Base-by-base conservation (phyloP, 2,888 invertebrate genomes). In the Oligia fasciuncula region DNA sequence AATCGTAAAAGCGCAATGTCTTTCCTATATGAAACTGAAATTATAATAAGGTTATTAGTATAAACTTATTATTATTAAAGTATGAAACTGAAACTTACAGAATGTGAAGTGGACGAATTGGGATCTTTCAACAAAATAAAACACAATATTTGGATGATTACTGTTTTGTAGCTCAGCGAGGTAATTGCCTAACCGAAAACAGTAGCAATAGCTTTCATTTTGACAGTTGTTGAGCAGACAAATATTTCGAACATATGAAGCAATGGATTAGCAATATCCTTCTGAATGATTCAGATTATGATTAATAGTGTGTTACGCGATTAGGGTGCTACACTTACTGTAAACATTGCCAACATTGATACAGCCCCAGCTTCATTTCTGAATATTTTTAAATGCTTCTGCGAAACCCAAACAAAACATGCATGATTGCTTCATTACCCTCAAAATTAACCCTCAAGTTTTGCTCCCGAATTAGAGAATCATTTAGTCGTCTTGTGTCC, bases 41-140 rank as follows among this genome's bases (percentile, higher is more conserved):
- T 29, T 29, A 29, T 29, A 29, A 29, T 29, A 29, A 29, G 29
- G 29, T 29, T 29, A 29, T 29, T 29, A 29, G 29, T 29, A 29
- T 29, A 29, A 29, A 29, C 29, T 29, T 29, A 29, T 29, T 29
- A 29, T 29, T 29, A 29, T 29, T 29, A 29, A 29, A 29, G 29
- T 29, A 29, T 29, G 29, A 29, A 29, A 29, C 29, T 43, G 67
- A 51, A 62, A 83, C 54, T 19, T 46, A 71, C 57, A 43, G 51
- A 60, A 74, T 71, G 67, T 43, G 8, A 78, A 49, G 54, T 43
- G 14, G 51, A 35, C 65, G 23, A 68, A 51, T 78, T 49, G 69
- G 23, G 29, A 17, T 35, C 17, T 35, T n/a, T 46, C 19, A 60
- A 54, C 23, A 40, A 40, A 29, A 69, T 13, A 14, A 17, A 72